Percentiles rank a stretch among this genome's conserved stretches.
Evolutionary conservation across 2,113 vertebrate species (phyloP).

Genomic region (Centropristis striata): DNA sequence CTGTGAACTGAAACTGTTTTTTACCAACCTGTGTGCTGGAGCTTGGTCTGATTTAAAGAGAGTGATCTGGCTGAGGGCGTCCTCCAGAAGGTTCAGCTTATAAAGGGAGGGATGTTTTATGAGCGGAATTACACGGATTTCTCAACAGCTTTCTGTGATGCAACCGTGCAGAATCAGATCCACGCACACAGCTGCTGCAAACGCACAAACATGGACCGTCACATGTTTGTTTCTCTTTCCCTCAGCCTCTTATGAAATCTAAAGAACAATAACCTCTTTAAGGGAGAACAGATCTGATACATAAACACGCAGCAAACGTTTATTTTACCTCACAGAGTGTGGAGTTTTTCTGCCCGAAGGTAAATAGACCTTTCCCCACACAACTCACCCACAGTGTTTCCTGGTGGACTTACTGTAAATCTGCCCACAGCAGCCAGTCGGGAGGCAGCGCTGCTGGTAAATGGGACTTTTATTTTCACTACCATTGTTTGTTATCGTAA

Average conservation of each 20-base stretch:
- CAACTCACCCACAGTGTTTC: constrained; percentile 58
- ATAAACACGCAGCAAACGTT: constrained; percentile 68
- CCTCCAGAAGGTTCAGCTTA: constrained; percentile 48
- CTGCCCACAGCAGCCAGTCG: constrained; percentile 56
- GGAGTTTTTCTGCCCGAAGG: constrained; percentile 65
- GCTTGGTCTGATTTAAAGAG: constrained; percentile 15
- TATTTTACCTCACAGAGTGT: constrained; percentile 74
- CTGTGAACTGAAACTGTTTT: not conserved
- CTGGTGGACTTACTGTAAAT: constrained; percentile 69
- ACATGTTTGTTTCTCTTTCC: constrained; percentile 64
- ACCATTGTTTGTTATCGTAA: constrained; percentile 32
- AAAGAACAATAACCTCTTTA: constrained; percentile 78
- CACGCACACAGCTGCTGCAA: constrained; percentile 66
- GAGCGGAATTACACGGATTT: constrained; percentile 31
- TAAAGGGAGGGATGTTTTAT: constrained; percentile 48
- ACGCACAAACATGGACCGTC: constrained; percentile 56
- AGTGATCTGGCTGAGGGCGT: not conserved
- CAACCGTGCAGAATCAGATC: constrained; percentile 59
- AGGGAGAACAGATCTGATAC: constrained; percentile 52
- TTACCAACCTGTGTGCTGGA: constrained; percentile 15
- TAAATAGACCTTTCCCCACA: constrained; percentile 75
- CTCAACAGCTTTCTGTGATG: constrained; percentile 54
- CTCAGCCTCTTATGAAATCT: constrained; percentile 71
- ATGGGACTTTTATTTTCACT: constrained; percentile 22
- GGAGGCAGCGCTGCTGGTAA: constrained; percentile 1